Evolutionary conservation across 2,888 invertebrate species (phyloP), one percentile per base, ranked within the genome.

Genomic region (Phengaris arion): DNA sequence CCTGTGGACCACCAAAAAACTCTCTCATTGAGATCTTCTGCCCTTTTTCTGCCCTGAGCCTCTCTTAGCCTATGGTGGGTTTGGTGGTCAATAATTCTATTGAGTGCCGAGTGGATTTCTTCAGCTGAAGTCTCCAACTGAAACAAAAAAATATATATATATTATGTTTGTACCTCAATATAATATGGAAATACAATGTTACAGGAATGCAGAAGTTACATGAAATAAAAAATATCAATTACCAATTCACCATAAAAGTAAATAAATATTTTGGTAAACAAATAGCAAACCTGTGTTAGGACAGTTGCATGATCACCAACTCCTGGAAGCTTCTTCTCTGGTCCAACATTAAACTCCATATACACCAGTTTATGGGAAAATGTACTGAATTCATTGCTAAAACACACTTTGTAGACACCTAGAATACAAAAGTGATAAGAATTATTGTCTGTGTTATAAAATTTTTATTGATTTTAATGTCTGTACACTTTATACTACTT

Each of bases 301-400:
- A 98, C 99, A 74, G 98, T 98, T 9, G 96, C 96, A 88, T 98
- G 98, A 82, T 97, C 97, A 55, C 97, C 97, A 76, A 97, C 91
- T 15, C 98, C 98, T 13, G 98, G 97, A 46, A 98, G 89, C 0
- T 97, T 95, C 72, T 95, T 94, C 88, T 98, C 98, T 22, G 98
- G 98, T 4, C 99, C 99, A 51, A 98, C 98, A 95, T 98, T 98
- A 84, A 99, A 97, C 89, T 99, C 99, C 96, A 99, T 98, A 90
- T 99, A 99, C 46, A 99, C 98, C 80, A 99, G 95, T 92, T 99
- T 99, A 87, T 99, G 99, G 8, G 99, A 98, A 91, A 99, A 99
- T 75, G 99, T 99, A 73, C 99, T 99, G 89, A 99, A 99, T 89
- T 99, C 99, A 93, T 99, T 99, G 88, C 99, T 98, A 90, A 99